Evolutionary conservation across 2,113 vertebrate species (phyloP), one percentile per base, ranked within the genome.

Genomic region (Patagioenas fasciata): DNA sequence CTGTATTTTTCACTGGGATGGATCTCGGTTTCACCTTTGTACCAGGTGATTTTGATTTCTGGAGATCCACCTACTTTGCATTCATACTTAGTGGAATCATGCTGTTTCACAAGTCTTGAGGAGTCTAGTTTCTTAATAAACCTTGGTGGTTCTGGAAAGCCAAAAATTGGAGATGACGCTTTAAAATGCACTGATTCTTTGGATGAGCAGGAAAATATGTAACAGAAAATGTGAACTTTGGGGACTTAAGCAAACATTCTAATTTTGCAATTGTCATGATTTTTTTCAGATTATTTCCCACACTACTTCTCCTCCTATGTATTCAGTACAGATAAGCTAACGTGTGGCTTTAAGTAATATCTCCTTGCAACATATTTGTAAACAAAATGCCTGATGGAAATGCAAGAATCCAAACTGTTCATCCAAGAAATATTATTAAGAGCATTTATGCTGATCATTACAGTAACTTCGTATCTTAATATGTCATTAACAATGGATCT

Each of bases 51-150:
- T 96, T 94, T 98, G 91, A 99, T 98, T 97, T 99, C 98, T 60
- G 98, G 98, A 81, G 99, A 98, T 93, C 99, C 99, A 80, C 97
- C 98, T 96, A 99, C 98, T 98, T 99, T 99, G 97, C 99, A 99
- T 96, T 99, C 99, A 87, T 99, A 98, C 8, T 90, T 98, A 70
- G 98, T 92, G 12, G 98, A 98, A 79, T 99, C 99, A 3, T 98
- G 98, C 93, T 98, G 96, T 98, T 99, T 99, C 96, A 99, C 98
- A 93, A 98, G 98, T 97, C 99, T 99, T 94, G 98, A 97, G 75
- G 98, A 97, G 88, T 99, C 99, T 93, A 99, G 98, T 97, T 99
- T 99, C 98, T 99, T 99, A 82, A 99, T 98, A 99, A 99, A 99
- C 80, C 98, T 98, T 47, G 99, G 99, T 91, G 99, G 99, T 98